Conservation (phyloP, 2,888 invertebrate genomes). For the Epicampocera succincta region DNA sequence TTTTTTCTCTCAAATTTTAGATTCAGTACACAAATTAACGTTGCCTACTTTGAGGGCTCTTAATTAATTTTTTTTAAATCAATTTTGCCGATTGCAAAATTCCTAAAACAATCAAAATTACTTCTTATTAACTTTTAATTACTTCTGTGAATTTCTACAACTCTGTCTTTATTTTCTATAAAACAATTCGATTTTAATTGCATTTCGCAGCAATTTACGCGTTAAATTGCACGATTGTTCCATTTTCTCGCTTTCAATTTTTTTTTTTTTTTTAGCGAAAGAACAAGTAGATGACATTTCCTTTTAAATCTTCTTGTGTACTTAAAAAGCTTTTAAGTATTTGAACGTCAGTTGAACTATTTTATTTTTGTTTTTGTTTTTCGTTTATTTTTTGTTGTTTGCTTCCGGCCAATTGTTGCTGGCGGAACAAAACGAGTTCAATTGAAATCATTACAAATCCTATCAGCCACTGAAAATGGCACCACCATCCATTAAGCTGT, state of each 20-base stretch:
- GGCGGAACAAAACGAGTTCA: slow-evolving; percentile 9
- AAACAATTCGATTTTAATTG: slow-evolving; percentile 38
- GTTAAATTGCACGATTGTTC: slow-evolving; percentile 19
- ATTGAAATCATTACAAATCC: slow-evolving; percentile 19
- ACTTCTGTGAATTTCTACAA: slow-evolving; percentile 4
- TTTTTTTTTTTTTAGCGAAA: too few relatives aligned
- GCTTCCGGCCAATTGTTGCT: slow-evolving; percentile 4
- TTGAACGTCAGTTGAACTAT: background rate
- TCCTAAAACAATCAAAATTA: background rate
- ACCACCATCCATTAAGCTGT: slow-evolving; percentile 15
- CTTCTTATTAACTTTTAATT: slow-evolving; percentile 22
- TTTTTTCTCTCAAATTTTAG: too few relatives aligned
- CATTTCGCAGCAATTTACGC: slow-evolving; percentile 22
- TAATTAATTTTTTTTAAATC: too few relatives aligned
- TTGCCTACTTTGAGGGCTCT: slow-evolving; percentile 10
- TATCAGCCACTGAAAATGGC: slow-evolving; percentile 11
- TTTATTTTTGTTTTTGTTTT: background rate
- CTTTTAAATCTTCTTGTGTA: slow-evolving; percentile 40
- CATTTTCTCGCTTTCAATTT: slow-evolving; percentile 17
- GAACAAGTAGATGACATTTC: slow-evolving; percentile 39
- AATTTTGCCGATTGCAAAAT: slow-evolving; percentile 3
- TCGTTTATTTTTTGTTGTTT: background rate
- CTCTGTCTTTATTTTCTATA: background rate
- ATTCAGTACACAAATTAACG: too few relatives aligned
- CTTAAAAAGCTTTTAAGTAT: slow-evolving; percentile 42